Evolutionary conservation across 2,888 invertebrate genomes (phyloP), one percentile per base, ranked within the genome.

Genomic region (Drosophila nr. perissopoda): DNA sequence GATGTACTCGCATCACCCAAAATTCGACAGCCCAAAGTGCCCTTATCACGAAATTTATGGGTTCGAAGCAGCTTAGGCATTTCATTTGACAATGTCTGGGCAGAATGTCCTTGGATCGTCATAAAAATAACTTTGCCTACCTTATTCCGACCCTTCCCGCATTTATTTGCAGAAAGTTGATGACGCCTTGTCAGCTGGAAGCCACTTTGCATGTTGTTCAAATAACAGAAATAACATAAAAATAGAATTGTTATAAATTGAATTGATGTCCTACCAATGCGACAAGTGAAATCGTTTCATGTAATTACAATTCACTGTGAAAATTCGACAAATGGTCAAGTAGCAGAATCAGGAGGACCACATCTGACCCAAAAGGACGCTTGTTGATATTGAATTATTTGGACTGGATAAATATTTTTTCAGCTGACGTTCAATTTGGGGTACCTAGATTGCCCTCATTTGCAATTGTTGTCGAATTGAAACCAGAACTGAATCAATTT

Each of bases 361-460:
- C 48, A 42, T 36, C 42, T 31, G 45, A 25, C 34, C 29, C 31
- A 36, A 42, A 54, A 64, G 27, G 25, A 34, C 34, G 38, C 25
- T 71, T 57, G 25, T 49, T 68, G 57, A 51, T 59, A 31, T 58
- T 60, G 63, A 60, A 67, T 53, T 49, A 78, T 88, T 86, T 68
- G 73, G 71, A 89, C 83, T 78, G 58, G 51, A 65, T 64, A 73
- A 81, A 67, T 85, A 87, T 89, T 88, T 77, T 86, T 86, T 66
- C 84, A 83, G 83, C 75, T 86, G 81, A 65, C 61, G 57, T 57
- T 58, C 36, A 64, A 54, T 54, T 45, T 61, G 5, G 38, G 36
- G 51, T 51, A 33, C 45, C 38, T 27, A 45, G 40, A 52, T 45
- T 36, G 45, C 8, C 58, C 52, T 27, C 33, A 67, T 60, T 72